Evolutionary conservation across 2,888 invertebrate species (phyloP).

Genomic region (Sminthurinus aureus): DNA sequence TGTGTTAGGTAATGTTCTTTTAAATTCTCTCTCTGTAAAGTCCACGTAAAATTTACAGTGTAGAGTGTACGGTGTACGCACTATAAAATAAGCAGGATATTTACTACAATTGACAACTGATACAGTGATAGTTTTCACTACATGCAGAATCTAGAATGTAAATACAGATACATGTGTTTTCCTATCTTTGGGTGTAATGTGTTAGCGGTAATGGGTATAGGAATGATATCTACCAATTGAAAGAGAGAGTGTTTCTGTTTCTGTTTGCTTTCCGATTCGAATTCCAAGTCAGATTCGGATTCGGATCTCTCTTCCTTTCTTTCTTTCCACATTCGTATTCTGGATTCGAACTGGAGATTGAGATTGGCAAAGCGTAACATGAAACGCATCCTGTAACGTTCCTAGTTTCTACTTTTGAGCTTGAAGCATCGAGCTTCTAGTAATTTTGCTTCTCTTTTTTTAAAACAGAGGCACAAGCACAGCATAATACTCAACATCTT

Average conservation of each 20-base stretch:
- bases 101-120: no score
- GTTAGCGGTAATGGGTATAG: no score
- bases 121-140: no score
- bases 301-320: background rate
- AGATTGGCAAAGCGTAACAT: constrained; percentile 13
- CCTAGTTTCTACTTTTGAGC: background rate
- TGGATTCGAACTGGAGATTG: background rate
- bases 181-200: no score
- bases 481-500: no score
- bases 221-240: no score
- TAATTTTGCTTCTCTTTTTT: constrained; percentile 12
- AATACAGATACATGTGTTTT: no score
- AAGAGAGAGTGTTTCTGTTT: no score
- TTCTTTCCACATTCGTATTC: background rate
- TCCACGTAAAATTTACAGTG: background rate
- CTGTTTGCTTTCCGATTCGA: background rate
- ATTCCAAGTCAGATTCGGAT: background rate
- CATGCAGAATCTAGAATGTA: no score
- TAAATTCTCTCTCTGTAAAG: background rate
- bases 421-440: no score
- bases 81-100: background rate
- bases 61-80: background rate
- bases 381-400: constrained; percentile 18
- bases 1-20: background rate
- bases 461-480: no score